Evolutionary conservation across 2,797 vertebrate species (phyloP).

Genomic region (Gorsachius magnificus): DNA sequence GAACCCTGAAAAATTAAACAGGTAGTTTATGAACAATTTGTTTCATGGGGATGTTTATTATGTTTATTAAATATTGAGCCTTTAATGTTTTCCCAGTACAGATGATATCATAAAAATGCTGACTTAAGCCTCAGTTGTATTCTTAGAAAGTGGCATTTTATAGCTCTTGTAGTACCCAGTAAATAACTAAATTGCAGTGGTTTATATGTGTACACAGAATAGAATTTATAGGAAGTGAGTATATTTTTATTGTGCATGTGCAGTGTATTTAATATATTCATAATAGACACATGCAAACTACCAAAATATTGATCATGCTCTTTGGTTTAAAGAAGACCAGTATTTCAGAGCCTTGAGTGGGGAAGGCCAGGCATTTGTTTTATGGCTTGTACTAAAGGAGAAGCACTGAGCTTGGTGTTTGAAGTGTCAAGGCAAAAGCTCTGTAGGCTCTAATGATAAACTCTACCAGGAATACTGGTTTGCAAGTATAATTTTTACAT

Average conservation of each 20-base stretch:
- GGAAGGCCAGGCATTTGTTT: constrained; percentile 30
- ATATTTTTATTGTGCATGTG: constrained; percentile 63
- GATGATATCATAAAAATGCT: constrained; percentile 83
- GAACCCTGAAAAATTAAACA: constrained; percentile 99
- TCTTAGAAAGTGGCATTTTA: constrained; percentile 83
- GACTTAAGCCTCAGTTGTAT: constrained; percentile 81
- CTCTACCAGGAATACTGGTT: constrained; percentile 25
- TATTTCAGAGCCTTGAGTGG: constrained; percentile 30
- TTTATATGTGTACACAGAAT: constrained; percentile 66
- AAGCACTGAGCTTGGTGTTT: constrained; percentile 37
- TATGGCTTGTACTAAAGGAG: constrained; percentile 39
- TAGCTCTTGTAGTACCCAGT: constrained; percentile 76
- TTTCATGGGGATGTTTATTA: constrained; percentile 96
- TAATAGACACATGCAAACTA: neutral
- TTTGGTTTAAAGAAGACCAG: constrained; percentile 25
- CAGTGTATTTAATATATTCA: constrained; percentile 18
- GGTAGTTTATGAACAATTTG: constrained; percentile 99
- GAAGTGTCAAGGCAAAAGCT: constrained; percentile 1
- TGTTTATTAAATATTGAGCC: constrained; percentile 92
- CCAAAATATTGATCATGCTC: neutral
- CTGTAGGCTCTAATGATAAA: neutral
- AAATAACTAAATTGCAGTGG: constrained; percentile 81
- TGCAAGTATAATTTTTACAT: constrained; percentile 36
- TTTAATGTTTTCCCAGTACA: constrained; percentile 82
- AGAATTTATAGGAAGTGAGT: constrained; percentile 54